A percentile compares a stretch with the other conserved stretches of the same genome.
These are phyloP conservation scores for Clinocottus analis DNA, from an alignment of 2,113 vertebrate genomes.

Conservation along the genomic window DNA sequence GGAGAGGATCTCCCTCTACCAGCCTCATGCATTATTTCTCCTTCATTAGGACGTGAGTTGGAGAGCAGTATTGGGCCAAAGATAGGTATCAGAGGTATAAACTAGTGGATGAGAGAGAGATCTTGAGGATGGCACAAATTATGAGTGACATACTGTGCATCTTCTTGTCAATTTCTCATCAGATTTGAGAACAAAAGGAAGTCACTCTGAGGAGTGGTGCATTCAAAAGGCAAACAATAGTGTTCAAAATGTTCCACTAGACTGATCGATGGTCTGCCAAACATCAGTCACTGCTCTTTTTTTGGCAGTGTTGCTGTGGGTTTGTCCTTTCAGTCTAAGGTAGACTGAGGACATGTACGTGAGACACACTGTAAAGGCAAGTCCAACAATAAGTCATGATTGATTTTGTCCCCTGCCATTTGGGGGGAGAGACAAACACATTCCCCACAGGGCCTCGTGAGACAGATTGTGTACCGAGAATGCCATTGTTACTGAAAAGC, in stretches of 20 bases:
- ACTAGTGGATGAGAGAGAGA: constrained; percentile 46
- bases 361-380: constrained; percentile 73
- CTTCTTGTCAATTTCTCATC: constrained; percentile 48
- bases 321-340: constrained; percentile 61
- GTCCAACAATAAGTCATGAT: constrained; percentile 78
- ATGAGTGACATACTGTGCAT: constrained; percentile 40
- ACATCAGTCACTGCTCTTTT: constrained; percentile 58
- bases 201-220: constrained; percentile 47
- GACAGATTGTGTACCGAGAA: constrained; percentile 73
- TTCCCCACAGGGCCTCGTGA: constrained; percentile 63
- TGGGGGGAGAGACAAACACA: constrained; percentile 67
- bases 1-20: constrained; percentile 43
- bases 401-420: constrained; percentile 76
- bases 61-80: constrained; percentile 21
- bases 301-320: constrained; percentile 20
- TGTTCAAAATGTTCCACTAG: constrained; percentile 46
- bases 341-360: constrained; percentile 65
- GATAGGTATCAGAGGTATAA: constrained; percentile 47
- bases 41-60: constrained; percentile 61
- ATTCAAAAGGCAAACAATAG: constrained; percentile 58
- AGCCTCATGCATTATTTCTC: constrained; percentile 72
- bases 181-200: constrained; percentile 61
- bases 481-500: constrained; percentile 74
- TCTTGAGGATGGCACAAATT: constrained; percentile 40
- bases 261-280: constrained; percentile 64